Evolutionary conservation across 2,888 invertebrate genomes (phyloP).

Genomic region (Hydropsyche betteni): DNA sequence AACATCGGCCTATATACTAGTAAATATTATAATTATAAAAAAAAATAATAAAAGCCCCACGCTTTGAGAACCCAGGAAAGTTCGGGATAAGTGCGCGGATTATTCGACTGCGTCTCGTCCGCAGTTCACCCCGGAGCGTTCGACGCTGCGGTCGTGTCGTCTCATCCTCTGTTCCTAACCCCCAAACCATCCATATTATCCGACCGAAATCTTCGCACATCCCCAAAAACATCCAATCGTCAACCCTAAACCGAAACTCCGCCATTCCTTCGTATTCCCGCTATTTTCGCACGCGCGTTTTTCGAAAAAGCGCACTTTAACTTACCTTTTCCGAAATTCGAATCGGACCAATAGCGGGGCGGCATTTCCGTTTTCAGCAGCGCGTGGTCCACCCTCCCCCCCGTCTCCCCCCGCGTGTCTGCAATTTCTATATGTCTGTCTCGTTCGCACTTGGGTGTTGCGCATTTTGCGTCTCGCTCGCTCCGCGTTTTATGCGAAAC

Average conservation of each 20-base stretch:
- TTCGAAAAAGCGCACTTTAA: neutral
- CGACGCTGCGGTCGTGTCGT: neutral
- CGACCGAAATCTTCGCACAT: no score
- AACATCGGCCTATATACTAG: no score
- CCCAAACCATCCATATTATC: no score
- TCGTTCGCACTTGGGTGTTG: neutral
- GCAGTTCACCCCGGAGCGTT: neutral
- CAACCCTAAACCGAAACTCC: no score
- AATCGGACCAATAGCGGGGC: no score
- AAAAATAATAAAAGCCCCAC: neutral
- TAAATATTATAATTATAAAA: no score
- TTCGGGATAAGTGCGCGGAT: constrained; percentile 29
- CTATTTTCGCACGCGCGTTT: no score
- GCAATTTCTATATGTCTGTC: neutral
- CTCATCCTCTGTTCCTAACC: neutral
- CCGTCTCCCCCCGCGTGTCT: neutral
- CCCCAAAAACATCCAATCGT: no score
- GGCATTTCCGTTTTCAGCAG: no score
- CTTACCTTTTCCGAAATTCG: neutral
- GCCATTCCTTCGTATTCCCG: no score
- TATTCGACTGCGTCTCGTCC: constrained; percentile 14
- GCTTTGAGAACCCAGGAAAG: constrained; percentile 13
- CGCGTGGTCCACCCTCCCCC: neutral
- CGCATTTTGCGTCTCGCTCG: neutral
- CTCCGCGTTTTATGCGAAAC: constrained; percentile 2